These are phyloP conservation scores for Python bivittatus DNA, from an alignment of 2,113 vertebrate genomes.

Conservation along the genomic window DNA sequence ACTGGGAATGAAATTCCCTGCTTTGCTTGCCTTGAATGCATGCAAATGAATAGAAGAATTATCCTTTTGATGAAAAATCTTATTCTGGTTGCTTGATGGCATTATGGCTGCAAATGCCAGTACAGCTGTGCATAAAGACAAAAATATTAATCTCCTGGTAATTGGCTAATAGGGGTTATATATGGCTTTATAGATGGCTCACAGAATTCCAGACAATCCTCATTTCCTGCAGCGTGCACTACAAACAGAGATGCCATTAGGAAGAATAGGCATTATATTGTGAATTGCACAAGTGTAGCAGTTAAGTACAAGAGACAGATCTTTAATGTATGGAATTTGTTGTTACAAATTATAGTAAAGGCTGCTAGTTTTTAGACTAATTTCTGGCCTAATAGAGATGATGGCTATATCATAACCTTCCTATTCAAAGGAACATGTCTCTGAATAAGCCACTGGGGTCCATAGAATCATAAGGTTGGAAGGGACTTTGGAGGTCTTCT, in stretches of 20 bases:
- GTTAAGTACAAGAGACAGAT: not conserved
- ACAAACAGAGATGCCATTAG: not conserved
- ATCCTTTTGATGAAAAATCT: not conserved
- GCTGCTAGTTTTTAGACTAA: not conserved
- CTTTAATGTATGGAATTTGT: not conserved
- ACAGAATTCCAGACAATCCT: not conserved
- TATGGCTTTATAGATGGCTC: not conserved
- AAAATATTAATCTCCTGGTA: not conserved
- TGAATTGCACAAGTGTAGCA: not conserved
- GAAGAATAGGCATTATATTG: not conserved
- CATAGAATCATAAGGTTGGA: no score
- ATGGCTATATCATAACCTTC: not conserved
- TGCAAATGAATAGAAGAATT: not conserved
- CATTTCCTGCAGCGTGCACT: not conserved
- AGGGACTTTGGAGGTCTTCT: no score
- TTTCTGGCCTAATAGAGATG: not conserved
- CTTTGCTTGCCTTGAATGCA: not conserved
- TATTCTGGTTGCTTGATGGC: not conserved
- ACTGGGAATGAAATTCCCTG: conserved; percentile 19
- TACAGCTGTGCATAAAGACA: not conserved
- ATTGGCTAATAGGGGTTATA: not conserved
- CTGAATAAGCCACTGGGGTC: not conserved
- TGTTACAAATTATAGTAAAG: not conserved
- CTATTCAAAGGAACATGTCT: not conserved
- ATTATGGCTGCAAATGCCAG: conserved; percentile 8